Base-by-base conservation (phyloP, 2,113 vertebrate genomes). In the Arvicanthis niloticus region DNA sequence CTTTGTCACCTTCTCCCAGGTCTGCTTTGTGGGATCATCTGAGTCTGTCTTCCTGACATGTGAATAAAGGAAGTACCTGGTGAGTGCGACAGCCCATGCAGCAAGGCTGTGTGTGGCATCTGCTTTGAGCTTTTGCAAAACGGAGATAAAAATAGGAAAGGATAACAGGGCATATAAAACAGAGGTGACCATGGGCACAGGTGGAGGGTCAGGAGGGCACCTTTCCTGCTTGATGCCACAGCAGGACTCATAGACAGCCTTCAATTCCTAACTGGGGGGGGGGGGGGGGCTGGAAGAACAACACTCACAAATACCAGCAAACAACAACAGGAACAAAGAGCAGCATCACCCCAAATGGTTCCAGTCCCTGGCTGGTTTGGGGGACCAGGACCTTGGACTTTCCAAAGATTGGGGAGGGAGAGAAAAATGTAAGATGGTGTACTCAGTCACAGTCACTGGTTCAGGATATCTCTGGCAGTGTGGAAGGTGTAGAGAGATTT, bases 81-180 rank as follows among this genome's bases (percentile, higher is more conserved):
- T 11, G 42, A 37, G 16, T 3, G 16, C 10, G 34, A 24, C 34
- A n/a, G 22, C 10, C 37, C 51, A 6, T 58, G 76, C 8, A 82
- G 9, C 19, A n/a, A 24, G 34, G 51, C 53, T n/a, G 21, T 82
- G 34, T n/a, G 19, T 37, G 26, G 51, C 16, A 80, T 56, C 53
- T 53, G 77, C 9, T 34, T 53, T 34, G 48, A 51, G 10, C 17
- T 53, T 78, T 37, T 80, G 56, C 56, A 60, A 26, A 34, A 15
- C 37, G 37, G 24, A 48, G 42, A 37, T 65, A 17, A 62, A 81
- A 12, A 5, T 0, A 10, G 68, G 40, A 34, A 60, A 40, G 34
- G 67, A 0, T 26, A 40, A 10, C 4, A 51, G 37, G 2, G 17
- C 3, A 0, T 5, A 29, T 0, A 2, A 73, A 89, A 4, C 13